Evolutionary conservation across 2,888 invertebrate genomes (phyloP).

Genomic region (Falcaria lacertinaria): DNA sequence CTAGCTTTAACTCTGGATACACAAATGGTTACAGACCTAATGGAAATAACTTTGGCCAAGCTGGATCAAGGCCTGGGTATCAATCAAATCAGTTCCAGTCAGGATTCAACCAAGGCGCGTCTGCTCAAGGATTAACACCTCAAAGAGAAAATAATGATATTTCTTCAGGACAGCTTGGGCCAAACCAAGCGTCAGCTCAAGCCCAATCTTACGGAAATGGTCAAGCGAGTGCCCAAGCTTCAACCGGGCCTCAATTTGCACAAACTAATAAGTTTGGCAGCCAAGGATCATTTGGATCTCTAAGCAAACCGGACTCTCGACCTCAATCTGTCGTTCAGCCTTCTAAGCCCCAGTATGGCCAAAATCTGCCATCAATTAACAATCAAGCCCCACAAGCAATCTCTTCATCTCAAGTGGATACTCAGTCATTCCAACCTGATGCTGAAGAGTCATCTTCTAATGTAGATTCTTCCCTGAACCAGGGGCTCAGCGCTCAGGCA

Average conservation of each 20-base stretch:
- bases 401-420: background rate
- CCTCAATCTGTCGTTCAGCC: constrained; percentile 8
- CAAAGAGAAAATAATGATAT: background rate
- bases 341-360: constrained; percentile 5
- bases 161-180: background rate
- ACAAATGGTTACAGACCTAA: background rate
- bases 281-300: background rate
- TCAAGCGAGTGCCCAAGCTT: constrained; percentile 4
- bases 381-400: background rate
- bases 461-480: background rate
- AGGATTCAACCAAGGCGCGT: background rate
- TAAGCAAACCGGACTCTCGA: background rate
- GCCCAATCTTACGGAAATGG: background rate
- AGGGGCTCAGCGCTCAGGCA: background rate
- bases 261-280: constrained; percentile 9
- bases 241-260: constrained; percentile 4
- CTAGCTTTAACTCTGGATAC: constrained; percentile 10
- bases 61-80: background rate
- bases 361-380: constrained; percentile 11
- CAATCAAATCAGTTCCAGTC: background rate
- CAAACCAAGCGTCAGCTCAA: background rate
- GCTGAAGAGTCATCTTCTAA: constrained; percentile 7
- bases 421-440: constrained; percentile 13
- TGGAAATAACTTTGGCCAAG: background rate
- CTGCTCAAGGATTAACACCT: background rate